These are phyloP conservation scores for Pungitius pungitius DNA, from an alignment of 2,113 vertebrate species.

Conservation along the genomic window DNA sequence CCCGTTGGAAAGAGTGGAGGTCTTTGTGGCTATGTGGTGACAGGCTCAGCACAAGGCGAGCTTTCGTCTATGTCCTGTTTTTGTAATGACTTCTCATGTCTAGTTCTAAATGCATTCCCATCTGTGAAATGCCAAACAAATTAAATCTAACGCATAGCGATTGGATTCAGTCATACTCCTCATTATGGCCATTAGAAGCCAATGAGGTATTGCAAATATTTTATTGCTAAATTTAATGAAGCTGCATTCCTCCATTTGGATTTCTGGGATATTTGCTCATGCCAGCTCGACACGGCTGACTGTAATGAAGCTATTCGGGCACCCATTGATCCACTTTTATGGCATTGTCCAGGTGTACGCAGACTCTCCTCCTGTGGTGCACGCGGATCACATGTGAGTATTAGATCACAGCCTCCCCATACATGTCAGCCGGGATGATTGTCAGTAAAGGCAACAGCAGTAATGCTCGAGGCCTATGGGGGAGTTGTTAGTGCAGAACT, in stretches of 20 bases:
- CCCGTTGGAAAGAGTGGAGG: constrained; percentile 55
- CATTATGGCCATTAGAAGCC: constrained; percentile 80
- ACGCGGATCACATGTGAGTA: constrained; percentile 31
- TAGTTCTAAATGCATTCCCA: constrained; percentile 77
- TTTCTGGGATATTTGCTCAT: constrained; percentile 69
- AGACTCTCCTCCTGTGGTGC: constrained; percentile 28
- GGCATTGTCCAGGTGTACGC: constrained; percentile 42
- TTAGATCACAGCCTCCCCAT: constrained; percentile 43
- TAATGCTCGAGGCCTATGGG: constrained; percentile 31
- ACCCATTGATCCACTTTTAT: constrained; percentile 56
- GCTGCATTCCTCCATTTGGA: constrained; percentile 75
- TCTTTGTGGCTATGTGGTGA: constrained; percentile 67
- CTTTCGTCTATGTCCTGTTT: constrained; percentile 59
- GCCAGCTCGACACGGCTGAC: constrained; percentile 44
- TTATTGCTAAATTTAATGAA: constrained; percentile 84
- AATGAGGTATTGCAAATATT: constrained; percentile 84
- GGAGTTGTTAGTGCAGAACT: constrained; percentile 49
- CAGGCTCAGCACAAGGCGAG: constrained; percentile 61
- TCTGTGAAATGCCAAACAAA: constrained; percentile 83
- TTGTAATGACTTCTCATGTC: constrained; percentile 72
- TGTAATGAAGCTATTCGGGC: constrained; percentile 59
- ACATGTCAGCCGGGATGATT: constrained; percentile 51
- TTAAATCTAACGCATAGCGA: constrained; percentile 79
- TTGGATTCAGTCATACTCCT: constrained; percentile 80
- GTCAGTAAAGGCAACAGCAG: constrained; percentile 35